Evolutionary conservation across 2,797 vertebrate genomes (phyloP).

Genomic region (Lophotriccus pileatus): DNA sequence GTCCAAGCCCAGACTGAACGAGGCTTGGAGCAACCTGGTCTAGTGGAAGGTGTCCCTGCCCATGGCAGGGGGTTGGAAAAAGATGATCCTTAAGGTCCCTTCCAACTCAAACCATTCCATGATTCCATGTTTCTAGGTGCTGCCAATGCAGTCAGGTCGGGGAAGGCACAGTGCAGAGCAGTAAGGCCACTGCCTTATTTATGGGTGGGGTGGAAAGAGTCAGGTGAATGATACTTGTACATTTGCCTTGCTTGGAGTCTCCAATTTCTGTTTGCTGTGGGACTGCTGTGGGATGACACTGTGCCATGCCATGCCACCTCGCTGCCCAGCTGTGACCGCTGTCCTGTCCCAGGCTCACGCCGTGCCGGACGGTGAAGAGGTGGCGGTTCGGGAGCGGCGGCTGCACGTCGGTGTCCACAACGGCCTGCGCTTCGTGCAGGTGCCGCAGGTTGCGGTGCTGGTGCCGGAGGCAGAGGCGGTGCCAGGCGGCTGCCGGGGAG

Average conservation of each 20-base stretch:
- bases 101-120: background rate
- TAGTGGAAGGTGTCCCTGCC: background rate
- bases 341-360: slow-evolving; percentile 65
- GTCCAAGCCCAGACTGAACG: accelerated
- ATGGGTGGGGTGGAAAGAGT: background rate
- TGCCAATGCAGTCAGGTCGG: accelerated
- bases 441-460: slow-evolving; percentile 88
- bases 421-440: slow-evolving; percentile 85
- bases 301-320: accelerated
- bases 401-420: slow-evolving; percentile 91
- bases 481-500: background rate
- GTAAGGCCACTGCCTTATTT: accelerated
- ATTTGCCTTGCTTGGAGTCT: background rate
- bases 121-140: background rate
- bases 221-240: accelerated
- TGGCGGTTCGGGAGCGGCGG: slow-evolving; percentile 87
- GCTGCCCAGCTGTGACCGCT: background rate
- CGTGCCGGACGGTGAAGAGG: background rate
- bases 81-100: background rate
- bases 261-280: no score
- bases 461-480: slow-evolving; percentile 63
- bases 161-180: background rate
- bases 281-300: background rate
- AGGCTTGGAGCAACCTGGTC: background rate
- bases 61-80: background rate